Base-by-base conservation (phyloP, 2,113 vertebrate species). In the Malurus melanocephalus region DNA sequence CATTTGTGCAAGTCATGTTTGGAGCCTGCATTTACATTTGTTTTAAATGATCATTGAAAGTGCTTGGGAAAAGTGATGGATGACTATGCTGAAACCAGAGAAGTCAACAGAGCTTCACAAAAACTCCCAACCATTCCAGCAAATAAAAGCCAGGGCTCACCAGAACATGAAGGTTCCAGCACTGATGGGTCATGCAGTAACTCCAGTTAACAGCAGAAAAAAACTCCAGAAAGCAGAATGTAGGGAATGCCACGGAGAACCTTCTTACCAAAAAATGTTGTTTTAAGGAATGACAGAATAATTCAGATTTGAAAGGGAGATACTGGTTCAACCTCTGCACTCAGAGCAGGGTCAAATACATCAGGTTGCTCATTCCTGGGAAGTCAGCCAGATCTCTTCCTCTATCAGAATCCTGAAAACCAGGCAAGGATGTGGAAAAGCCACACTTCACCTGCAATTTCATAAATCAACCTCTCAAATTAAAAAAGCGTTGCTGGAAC, bases 221-320 rank as follows among this genome's bases (percentile, higher is more conserved):
- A 14, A 19, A 0, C 0, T 3, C 5, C 43, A 13, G 43, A 49
- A 59, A 48, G 35, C 4, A 27, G 10, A 51, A 51, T 23, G 27
- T 2, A 10, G 4, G 7, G 30, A 32, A 19, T 45, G 13, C 10
- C 27, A 61, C 53, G 22, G 24, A 87, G 38, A n/a, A 51, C 8
- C 15, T 21, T n/a, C 27, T 15, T 11, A 49, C 1, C 12, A 18
- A 43, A 68, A 38, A 32, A 67, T 4, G 48, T 23, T 32, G 28
- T 12, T 87, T 60, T 26, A 65, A 3, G 10, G 27, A 67, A 32
- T 4, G 23, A 28, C 0, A 38, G n/a, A 48, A 8, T 10, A 77
- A 71, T 30, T 64, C 1, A 33, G n/a, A 21, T 48, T 40, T 56
- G 42, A 60, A 76, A 61, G 42, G 16, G 40, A 83, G 16, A 8